Conservation (phyloP, 1,140 invertebrate genomes). For the Pseudomyrmex concolor region DNA sequence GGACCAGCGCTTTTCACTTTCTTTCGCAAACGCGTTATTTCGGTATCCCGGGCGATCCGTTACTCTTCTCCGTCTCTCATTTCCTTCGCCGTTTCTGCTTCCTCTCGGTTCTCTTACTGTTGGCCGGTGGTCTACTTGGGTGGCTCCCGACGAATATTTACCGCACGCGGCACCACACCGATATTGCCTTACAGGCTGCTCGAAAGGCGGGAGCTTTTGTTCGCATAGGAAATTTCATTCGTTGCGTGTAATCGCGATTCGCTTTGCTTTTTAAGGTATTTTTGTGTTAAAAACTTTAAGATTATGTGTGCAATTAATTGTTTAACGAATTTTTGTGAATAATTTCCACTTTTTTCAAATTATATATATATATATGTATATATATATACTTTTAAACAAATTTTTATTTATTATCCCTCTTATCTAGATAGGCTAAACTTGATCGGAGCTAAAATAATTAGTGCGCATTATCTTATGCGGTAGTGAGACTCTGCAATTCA, state of each 20-base stretch:
- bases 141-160: constrained; percentile 60
- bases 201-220: constrained; percentile 12
- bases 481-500: neutral
- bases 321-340: no score
- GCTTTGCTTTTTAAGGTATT: neutral
- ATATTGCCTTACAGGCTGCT: constrained; percentile 42
- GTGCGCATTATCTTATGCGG: neutral
- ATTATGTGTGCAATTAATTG: no score
- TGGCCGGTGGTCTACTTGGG: constrained; percentile 64
- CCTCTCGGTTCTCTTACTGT: constrained; percentile 29
- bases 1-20: neutral
- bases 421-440: no score
- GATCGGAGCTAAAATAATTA: constrained; percentile 16
- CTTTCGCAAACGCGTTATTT: constrained; percentile 11
- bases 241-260: neutral
- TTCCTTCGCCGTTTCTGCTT: constrained; percentile 24
- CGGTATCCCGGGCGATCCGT: constrained; percentile 7
- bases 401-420: no score
- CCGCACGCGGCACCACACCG: constrained; percentile 39
- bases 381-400: neutral
- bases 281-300: neutral
- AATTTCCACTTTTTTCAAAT: constrained; percentile 3
- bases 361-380: no score
- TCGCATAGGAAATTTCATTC: constrained; percentile 1
- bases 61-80: constrained; percentile 10